Percentiles rank a stretch among this genome's conserved stretches.
Conservation (phyloP, 1,140 invertebrate genomes). For the Atta cephalotes region DNA sequence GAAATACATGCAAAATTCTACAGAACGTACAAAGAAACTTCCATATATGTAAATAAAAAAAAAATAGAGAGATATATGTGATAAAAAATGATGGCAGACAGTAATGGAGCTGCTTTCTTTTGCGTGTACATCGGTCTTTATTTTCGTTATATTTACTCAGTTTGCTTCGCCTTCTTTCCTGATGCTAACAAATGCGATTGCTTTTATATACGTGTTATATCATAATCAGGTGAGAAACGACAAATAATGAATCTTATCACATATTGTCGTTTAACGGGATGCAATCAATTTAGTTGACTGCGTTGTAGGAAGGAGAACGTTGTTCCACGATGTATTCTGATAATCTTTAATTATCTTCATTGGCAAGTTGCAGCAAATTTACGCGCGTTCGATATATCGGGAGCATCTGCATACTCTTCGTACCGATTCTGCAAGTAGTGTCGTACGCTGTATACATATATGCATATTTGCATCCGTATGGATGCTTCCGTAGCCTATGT, state of each 20-base stretch:
- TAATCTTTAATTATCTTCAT: slow-evolving; percentile 62
- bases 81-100: not conserved
- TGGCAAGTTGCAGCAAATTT: slow-evolving; percentile 59
- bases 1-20: too few relatives aligned
- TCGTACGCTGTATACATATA: not conserved
- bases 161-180: slow-evolving; percentile 6
- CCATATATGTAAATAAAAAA: not conserved
- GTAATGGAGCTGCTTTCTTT: slow-evolving; percentile 4
- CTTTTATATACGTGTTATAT: slow-evolving; percentile 24
- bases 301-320: not conserved
- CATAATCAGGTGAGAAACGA: slow-evolving; percentile 22
- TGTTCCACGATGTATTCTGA: slow-evolving; percentile 36
- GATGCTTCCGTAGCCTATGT: slow-evolving; percentile 10
- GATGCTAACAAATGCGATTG: slow-evolving; percentile 14
- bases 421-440: slow-evolving; percentile 25
- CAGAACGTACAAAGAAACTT: too few relatives aligned
- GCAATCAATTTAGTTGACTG: slow-evolving; percentile 45
- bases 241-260: slow-evolving; percentile 55
- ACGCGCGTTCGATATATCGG: slow-evolving; percentile 54
- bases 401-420: slow-evolving; percentile 42
- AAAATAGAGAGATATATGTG: not conserved
- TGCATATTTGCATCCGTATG: not conserved
- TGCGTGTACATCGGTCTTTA: slow-evolving; percentile 1
- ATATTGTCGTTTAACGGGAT: slow-evolving; percentile 41
- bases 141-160: slow-evolving; percentile 21